Percentiles rank a stretch among this genome's conserved stretches.
These are phyloP conservation scores for Cololabis saira DNA, from an alignment of 2,113 vertebrate species.

Conservation along the genomic window DNA sequence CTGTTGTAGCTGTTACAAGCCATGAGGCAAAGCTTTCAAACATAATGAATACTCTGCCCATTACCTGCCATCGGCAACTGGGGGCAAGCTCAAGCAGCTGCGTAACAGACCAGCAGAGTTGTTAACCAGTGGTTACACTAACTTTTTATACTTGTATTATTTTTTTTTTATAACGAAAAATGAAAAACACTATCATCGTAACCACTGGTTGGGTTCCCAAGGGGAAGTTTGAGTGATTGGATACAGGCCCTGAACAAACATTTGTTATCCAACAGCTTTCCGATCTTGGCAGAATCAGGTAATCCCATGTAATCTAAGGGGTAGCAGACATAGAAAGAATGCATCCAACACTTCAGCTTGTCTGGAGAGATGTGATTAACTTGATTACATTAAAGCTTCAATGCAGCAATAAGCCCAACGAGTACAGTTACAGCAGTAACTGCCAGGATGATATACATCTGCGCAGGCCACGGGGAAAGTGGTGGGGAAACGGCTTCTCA, in stretches of 20 bases:
- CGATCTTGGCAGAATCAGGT: slow-evolving; percentile 44
- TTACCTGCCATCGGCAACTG: slow-evolving; percentile 67
- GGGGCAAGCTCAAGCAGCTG: slow-evolving; percentile 60
- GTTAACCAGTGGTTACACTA: background rate
- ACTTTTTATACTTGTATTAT: too few species aligned
- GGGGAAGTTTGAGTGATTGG: slow-evolving; percentile 64
- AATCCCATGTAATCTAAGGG: slow-evolving; percentile 31
- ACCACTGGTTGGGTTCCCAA: slow-evolving; percentile 37
- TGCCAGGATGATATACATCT: slow-evolving; percentile 56
- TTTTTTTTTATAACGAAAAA: too few species aligned
- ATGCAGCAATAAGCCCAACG: slow-evolving; percentile 50
- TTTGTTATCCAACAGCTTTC: slow-evolving; percentile 41
- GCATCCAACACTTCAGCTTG: slow-evolving; percentile 32
- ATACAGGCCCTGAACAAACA: slow-evolving; percentile 41
- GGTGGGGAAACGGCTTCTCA: slow-evolving; percentile 42
- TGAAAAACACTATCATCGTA: too few species aligned
- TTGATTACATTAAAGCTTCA: slow-evolving; percentile 63
- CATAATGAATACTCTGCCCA: slow-evolving; percentile 56
- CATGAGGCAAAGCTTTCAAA: slow-evolving; percentile 42
- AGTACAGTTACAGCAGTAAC: slow-evolving; percentile 44
- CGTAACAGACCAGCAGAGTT: slow-evolving; percentile 73
- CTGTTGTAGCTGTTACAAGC: slow-evolving; percentile 35
- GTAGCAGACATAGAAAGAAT: slow-evolving; percentile 25
- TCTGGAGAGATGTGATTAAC: slow-evolving; percentile 54
- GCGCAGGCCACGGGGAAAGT: slow-evolving; percentile 25